Conservation (phyloP, 2,888 invertebrate genomes). For the Euspilapteryx auroguttella region DNA sequence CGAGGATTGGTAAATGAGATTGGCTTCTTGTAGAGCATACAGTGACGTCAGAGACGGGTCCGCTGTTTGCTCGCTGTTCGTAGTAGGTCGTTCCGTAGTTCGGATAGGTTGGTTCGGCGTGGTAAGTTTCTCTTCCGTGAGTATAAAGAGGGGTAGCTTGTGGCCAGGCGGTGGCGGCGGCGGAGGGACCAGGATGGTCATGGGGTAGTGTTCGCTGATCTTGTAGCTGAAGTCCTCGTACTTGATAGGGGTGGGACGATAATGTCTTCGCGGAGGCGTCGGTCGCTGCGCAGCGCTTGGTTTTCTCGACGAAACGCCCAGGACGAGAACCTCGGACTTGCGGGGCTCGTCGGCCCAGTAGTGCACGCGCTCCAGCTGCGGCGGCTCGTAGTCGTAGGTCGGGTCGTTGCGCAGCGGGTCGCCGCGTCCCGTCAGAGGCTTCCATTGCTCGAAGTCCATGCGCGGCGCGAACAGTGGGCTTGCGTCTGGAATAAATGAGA, state of each 20-base stretch:
- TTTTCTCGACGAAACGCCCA: constrained; percentile 70
- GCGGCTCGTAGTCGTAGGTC: constrained; percentile 83
- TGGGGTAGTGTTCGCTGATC: constrained; percentile 57
- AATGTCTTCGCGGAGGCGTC: constrained; percentile 24
- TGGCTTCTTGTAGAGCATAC: constrained; percentile 63
- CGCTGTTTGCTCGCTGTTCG: constrained; percentile 13
- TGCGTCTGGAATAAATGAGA: no score
- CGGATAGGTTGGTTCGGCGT: constrained; percentile 14
- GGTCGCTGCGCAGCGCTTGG: constrained; percentile 60
- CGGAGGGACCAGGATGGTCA: constrained; percentile 71
- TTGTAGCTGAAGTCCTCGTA: constrained; percentile 57
- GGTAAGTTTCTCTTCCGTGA: constrained; percentile 20
- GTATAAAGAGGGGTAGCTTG: constrained; percentile 27
- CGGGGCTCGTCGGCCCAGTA: constrained; percentile 77
- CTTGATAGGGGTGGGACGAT: constrained; percentile 25
- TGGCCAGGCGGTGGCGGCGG: constrained; percentile 58
- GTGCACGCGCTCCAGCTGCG: constrained; percentile 75
- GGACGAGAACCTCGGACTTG: constrained; percentile 69
- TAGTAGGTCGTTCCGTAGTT: constrained; percentile 15
- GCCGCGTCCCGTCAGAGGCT: constrained; percentile 74
- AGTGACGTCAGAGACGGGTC: constrained; percentile 29
- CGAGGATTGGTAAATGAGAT: constrained; percentile 67
- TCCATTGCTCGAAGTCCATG: constrained; percentile 85
- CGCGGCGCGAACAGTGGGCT: constrained; percentile 68
- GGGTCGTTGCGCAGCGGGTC: constrained; percentile 84